Conservation (phyloP, 2,888 invertebrate species). For the Aelia acuminata region DNA sequence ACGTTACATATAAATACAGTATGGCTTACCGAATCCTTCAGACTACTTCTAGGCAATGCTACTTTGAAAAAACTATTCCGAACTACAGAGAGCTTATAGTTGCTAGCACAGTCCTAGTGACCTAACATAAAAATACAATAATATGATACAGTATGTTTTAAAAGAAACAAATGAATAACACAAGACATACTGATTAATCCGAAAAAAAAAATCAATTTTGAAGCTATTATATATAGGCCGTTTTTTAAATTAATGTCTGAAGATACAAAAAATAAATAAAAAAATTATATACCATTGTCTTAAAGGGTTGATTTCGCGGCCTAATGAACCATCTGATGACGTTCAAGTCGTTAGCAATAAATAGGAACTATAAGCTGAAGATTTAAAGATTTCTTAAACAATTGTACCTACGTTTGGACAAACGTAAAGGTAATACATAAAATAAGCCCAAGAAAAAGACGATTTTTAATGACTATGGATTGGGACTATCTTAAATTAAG, state of each 20-base stretch:
- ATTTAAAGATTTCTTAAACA: neutral
- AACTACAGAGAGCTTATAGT: neutral
- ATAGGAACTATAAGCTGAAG: neutral
- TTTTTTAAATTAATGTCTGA: neutral
- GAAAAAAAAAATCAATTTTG: constrained; percentile 10
- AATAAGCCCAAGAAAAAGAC: neutral
- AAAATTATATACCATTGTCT: neutral
- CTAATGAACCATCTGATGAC: neutral
- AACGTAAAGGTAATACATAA: neutral
- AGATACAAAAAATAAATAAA: neutral
- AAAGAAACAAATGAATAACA: constrained; percentile 48
- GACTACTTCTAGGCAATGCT: neutral
- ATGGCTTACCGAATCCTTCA: constrained; percentile 1
- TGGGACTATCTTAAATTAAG: neutral
- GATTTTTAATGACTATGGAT: neutral
- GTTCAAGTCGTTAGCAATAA: neutral
- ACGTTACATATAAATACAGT: neutral
- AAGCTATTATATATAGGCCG: neutral
- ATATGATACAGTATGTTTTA: constrained; percentile 46
- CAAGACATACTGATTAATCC: constrained; percentile 1
- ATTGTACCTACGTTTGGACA: neutral
- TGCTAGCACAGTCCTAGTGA: neutral
- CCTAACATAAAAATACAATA: constrained; percentile 20
- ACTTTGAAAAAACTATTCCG: neutral
- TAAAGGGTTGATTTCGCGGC: neutral